Evolutionary conservation across 2,888 invertebrate species (phyloP), one percentile per base, ranked within the genome.

Genomic region (Campoplex capitator): DNA sequence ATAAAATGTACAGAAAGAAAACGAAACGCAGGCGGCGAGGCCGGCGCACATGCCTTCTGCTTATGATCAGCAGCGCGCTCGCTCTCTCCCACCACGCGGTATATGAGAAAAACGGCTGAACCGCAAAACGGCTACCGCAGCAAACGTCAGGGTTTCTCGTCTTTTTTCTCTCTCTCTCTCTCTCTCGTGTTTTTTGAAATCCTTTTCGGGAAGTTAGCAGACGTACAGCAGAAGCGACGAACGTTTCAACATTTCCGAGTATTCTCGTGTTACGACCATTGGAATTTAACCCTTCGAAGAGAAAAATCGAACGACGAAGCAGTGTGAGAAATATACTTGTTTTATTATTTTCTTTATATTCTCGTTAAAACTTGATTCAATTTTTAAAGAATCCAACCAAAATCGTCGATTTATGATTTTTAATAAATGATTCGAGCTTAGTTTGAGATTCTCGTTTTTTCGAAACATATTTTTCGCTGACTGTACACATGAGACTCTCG

Each of bases 121-220:
- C 87, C 87, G 87, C 87, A 84, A 78, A 82, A 84, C 79, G 51
- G 80, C 75, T 78, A 74, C 84, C 84, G 84, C 82, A 74, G 83
- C 65, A 48, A 76, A 74, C 84, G 80, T 82, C 84, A 78, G 68
- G 51, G 78, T 73, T 79, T 77, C 48, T 73, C 58, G 48, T 62
- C 32, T 32, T 42, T 73, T 73, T 38, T 81, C 48, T 54, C 76
- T 56, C 42, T 35, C 51, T 16, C n/a, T 65, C 79, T 58, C n/a
- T 42, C 51, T 23, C 23, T 56, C 51, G 48, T 51, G 42, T 67
- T 73, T 75, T 48, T 83, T 51, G 16, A 13, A 23, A 62, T 70
- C 77, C 75, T 76, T 81, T 65, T 70, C 74, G 48, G 51, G 84
- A 84, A 76, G 45, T 56, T 79, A 58, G 23, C 56, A 32, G 42